Conservation (phyloP, 2,113 vertebrate species). For the Pachyramphus minor region DNA sequence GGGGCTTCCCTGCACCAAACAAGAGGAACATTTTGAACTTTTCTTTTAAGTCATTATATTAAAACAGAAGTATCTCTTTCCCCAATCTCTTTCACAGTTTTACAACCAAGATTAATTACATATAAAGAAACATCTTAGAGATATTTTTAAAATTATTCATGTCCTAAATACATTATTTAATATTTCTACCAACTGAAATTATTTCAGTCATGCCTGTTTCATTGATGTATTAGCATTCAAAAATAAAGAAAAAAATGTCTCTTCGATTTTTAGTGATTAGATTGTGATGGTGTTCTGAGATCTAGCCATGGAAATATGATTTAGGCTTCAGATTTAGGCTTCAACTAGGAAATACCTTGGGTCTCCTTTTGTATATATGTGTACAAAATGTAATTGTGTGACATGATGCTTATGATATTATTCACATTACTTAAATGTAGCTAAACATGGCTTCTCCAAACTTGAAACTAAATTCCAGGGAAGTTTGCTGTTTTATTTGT, state of each 20-base stretch:
- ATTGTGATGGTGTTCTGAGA: not conserved
- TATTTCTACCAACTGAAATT: not conserved
- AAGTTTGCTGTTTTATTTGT: not conserved
- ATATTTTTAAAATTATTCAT: not conserved
- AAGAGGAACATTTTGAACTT: not conserved
- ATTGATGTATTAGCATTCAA: not conserved
- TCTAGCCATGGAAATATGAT: not conserved
- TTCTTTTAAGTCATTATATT: too few species aligned
- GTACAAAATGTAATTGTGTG: not conserved
- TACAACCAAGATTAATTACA: not conserved
- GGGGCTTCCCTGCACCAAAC: not conserved
- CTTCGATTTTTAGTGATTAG: not conserved
- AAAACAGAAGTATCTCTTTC: not conserved
- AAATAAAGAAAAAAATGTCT: not conserved
- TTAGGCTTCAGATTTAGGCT: not conserved
- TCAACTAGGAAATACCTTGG: not conserved
- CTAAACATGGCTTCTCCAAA: not conserved
- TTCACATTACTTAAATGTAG: not conserved
- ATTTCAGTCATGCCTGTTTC: not conserved
- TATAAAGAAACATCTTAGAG: not conserved
- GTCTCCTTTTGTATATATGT: not conserved
- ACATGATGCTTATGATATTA: not conserved
- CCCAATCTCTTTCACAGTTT: not conserved
- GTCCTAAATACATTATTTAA: not conserved
- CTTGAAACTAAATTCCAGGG: not conserved